These are phyloP conservation scores for Xestia ashworthii DNA, from an alignment of 2,888 invertebrate genomes.

Conservation along the genomic window DNA sequence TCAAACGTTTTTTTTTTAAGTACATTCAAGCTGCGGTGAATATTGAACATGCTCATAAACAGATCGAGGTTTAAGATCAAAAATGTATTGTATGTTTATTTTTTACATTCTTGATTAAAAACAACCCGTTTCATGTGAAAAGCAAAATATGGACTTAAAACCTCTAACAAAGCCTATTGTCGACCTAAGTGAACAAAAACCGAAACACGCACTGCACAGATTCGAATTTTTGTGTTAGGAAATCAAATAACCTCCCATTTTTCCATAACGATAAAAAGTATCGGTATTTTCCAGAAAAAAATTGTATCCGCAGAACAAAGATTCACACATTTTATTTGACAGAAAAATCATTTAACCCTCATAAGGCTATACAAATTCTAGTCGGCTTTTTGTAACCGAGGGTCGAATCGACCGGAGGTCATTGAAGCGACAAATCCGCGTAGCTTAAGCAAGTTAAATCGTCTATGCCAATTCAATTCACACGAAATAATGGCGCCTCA, in stretches of 20 bases:
- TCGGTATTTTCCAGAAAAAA: conserved; percentile 28
- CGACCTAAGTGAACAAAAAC: conserved; percentile 19
- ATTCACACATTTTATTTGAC: conserved; percentile 67
- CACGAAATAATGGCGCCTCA: conserved; percentile 79
- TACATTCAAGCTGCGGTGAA: no score
- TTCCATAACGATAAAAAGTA: conserved; percentile 25
- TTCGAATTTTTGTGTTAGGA: conserved; percentile 5
- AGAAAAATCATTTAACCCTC: conserved; percentile 72
- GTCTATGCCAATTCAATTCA: conserved; percentile 80
- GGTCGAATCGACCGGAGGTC: conserved; percentile 68
- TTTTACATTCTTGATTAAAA: conserved; percentile 12
- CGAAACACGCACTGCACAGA: conserved; percentile 7
- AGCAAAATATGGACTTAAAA: conserved; percentile 8
- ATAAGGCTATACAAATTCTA: conserved; percentile 70
- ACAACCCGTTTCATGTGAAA: not conserved
- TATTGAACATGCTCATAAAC: not conserved
- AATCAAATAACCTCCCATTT: conserved; percentile 10
- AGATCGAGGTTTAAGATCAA: not conserved
- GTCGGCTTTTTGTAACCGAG: conserved; percentile 71
- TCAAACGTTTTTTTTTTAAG: not conserved
- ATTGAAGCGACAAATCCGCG: conserved; percentile 73
- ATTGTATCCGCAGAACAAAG: conserved; percentile 38
- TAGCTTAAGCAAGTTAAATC: conserved; percentile 82
- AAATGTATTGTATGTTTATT: not conserved
- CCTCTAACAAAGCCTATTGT: conserved; percentile 1